A percentile compares a stretch with the other conserved stretches of the same genome.
These are phyloP conservation scores for Agonopterix heracliana DNA, from an alignment of 2,888 invertebrate species.

Conservation along the genomic window DNA sequence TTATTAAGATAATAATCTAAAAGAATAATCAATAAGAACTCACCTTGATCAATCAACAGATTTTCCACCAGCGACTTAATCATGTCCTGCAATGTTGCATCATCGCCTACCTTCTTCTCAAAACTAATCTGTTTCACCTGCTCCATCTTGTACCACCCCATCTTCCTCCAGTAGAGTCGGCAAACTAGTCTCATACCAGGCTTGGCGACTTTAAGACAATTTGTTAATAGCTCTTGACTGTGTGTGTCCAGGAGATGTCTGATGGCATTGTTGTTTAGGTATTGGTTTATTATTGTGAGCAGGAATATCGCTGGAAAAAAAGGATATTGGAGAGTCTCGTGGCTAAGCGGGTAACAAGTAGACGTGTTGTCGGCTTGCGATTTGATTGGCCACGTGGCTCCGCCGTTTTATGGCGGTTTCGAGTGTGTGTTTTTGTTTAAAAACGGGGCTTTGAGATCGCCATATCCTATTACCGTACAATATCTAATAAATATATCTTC, in stretches of 20 bases:
- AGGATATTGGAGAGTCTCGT: no score
- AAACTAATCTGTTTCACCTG: constrained; percentile 29
- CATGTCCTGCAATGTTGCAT: constrained; percentile 25
- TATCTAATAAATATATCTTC: no score
- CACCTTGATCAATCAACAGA: constrained; percentile 32
- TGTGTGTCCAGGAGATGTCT: constrained; percentile 31
- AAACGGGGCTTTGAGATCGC: no score
- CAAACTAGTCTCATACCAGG: constrained; percentile 49
- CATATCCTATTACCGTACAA: no score
- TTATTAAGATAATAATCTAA: no score
- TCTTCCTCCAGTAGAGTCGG: constrained; percentile 54
- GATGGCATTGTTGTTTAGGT: constrained; percentile 33
- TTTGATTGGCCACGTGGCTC: no score
- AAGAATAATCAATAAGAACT: constrained; percentile 1
- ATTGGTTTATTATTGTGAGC: constrained; percentile 41
- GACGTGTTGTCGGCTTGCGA: no score
- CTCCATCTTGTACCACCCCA: constrained; percentile 44
- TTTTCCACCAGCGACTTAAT: constrained; percentile 32
- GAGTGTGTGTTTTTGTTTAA: no score
- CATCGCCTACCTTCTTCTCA: constrained; percentile 20
- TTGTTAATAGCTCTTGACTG: constrained; percentile 30
- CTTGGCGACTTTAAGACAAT: constrained; percentile 29
- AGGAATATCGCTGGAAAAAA: constrained; percentile 46
- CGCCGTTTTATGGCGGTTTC: no score
- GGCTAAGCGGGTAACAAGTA: no score